A percentile compares a stretch with the other conserved stretches of the same genome.
phyloP scores from a whole-genome alignment of 1,140 invertebrate genomes.

The Ephestia elutella region DNA sequence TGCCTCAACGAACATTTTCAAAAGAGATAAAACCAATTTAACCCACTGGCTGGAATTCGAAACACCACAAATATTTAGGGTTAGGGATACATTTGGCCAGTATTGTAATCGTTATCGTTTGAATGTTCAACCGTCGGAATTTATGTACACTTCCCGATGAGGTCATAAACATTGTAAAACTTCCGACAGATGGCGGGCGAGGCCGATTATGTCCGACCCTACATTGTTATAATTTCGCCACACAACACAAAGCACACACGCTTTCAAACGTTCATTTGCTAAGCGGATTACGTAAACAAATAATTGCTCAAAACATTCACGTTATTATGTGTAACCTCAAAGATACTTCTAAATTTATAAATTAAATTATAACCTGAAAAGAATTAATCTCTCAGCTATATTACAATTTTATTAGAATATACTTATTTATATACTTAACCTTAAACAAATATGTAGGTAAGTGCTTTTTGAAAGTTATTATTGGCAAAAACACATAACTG shows the following conservation, averaged over 20 bases:
- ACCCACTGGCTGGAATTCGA: neutral
- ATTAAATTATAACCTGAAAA: neutral
- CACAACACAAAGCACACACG: slow-evolving; percentile 35
- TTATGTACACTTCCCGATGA: slow-evolving; percentile 60
- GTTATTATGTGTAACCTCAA: slow-evolving; percentile 3
- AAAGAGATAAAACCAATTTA: neutral
- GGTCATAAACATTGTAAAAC: slow-evolving; percentile 70
- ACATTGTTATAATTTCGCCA: slow-evolving; percentile 38
- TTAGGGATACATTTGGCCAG: slow-evolving; percentile 22
- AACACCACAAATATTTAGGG: neutral
- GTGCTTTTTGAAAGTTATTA: too few species aligned
- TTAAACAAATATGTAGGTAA: too few species aligned
- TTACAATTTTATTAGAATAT: too few species aligned
- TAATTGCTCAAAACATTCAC: slow-evolving; percentile 5
- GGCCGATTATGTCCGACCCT: slow-evolving; percentile 49
- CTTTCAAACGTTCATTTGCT: slow-evolving; percentile 50
- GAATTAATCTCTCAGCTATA: too few species aligned
- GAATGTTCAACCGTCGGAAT: slow-evolving; percentile 47
- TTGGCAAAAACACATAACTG: too few species aligned
- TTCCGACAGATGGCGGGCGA: slow-evolving; percentile 63
- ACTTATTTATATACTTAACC: too few species aligned
- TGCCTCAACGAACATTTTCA: too few species aligned
- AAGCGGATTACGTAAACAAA: slow-evolving; percentile 31
- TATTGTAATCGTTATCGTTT: slow-evolving; percentile 37
- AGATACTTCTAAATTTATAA: slow-evolving; percentile 4